phyloP scores from a whole-genome alignment of 1,140 invertebrate genomes.

The Xylocopa sonorina region DNA sequence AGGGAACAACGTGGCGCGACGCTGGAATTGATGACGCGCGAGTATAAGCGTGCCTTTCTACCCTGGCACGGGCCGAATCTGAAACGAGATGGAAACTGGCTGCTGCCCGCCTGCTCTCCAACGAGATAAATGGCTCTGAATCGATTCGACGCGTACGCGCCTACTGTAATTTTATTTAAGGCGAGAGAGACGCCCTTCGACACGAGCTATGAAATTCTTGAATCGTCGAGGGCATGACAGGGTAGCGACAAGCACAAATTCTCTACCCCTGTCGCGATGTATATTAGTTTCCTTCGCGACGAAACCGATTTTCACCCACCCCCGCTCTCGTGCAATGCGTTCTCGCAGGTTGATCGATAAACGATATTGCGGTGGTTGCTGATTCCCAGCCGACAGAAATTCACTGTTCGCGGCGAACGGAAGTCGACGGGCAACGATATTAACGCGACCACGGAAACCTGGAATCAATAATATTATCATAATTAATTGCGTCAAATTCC shows the following conservation, averaged over 20 bases:
- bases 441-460: conserved; percentile 21
- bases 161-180: conserved; percentile 39
- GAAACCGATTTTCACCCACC: not conserved
- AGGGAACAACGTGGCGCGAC: conserved; percentile 35
- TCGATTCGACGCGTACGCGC: conserved; percentile 23
- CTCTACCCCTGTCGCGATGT: not conserved
- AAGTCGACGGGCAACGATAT: conserved; percentile 22
- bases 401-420: conserved; percentile 2
- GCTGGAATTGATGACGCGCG: conserved; percentile 54
- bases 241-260: conserved; percentile 16
- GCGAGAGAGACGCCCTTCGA: not conserved
- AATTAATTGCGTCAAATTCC: conserved; percentile 36
- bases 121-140: conserved; percentile 40
- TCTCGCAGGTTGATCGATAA: conserved; percentile 17
- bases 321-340: not conserved
- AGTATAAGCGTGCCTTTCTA: conserved; percentile 15
- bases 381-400: conserved; percentile 32
- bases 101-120: not conserved
- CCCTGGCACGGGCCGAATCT: conserved; percentile 17
- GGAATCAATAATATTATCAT: conserved; percentile 48
- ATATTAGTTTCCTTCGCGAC: not conserved
- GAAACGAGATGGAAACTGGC: conserved; percentile 16
- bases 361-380: conserved; percentile 28
- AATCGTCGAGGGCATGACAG: not conserved
- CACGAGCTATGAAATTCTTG: not conserved